phyloP scores from a whole-genome alignment of 2,113 vertebrate genomes.

The Sphyrna mokarran region DNA sequence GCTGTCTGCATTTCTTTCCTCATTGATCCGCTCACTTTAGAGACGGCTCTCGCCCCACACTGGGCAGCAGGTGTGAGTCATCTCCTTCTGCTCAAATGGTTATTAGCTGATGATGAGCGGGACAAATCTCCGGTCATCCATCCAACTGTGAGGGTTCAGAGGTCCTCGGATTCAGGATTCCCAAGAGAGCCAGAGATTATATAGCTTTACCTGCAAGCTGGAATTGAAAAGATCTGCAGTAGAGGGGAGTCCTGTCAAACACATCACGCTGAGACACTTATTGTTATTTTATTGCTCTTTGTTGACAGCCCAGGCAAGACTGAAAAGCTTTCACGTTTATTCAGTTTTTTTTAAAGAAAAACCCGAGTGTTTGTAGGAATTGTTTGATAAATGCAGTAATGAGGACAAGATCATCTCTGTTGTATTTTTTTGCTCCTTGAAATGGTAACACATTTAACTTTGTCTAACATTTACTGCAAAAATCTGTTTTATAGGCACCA shows the following conservation, averaged over 20 bases:
- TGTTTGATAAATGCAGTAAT: slow-evolving; percentile 75
- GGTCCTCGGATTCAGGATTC: slow-evolving; percentile 64
- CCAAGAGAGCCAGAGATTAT: slow-evolving; percentile 61
- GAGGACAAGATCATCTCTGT: slow-evolving; percentile 69
- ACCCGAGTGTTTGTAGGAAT: slow-evolving; percentile 57
- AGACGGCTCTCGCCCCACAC: slow-evolving; percentile 41
- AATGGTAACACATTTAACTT: slow-evolving; percentile 73
- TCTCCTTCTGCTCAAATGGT: slow-evolving; percentile 65
- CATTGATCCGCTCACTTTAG: slow-evolving; percentile 30
- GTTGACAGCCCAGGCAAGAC: slow-evolving; percentile 76
- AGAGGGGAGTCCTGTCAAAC: slow-evolving; percentile 67
- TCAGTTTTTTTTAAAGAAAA: slow-evolving; percentile 67
- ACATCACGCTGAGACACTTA: slow-evolving; percentile 75
- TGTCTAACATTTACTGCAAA: slow-evolving; percentile 72
- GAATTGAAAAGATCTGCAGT: slow-evolving; percentile 43
- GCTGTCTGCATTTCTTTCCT: background rate
- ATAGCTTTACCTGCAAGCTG: slow-evolving; percentile 42
- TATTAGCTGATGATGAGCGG: slow-evolving; percentile 72
- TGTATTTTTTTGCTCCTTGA: slow-evolving; percentile 60
- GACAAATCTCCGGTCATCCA: slow-evolving; percentile 70
- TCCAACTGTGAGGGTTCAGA: slow-evolving; percentile 68
- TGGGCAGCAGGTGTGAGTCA: slow-evolving; percentile 79
- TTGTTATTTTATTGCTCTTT: slow-evolving; percentile 78
- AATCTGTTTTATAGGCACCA: slow-evolving; percentile 75
- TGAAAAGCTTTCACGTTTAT: slow-evolving; percentile 72